phyloP scores from a whole-genome alignment of 2,797 vertebrate species.

The Pipistrellus nathusii region DNA sequence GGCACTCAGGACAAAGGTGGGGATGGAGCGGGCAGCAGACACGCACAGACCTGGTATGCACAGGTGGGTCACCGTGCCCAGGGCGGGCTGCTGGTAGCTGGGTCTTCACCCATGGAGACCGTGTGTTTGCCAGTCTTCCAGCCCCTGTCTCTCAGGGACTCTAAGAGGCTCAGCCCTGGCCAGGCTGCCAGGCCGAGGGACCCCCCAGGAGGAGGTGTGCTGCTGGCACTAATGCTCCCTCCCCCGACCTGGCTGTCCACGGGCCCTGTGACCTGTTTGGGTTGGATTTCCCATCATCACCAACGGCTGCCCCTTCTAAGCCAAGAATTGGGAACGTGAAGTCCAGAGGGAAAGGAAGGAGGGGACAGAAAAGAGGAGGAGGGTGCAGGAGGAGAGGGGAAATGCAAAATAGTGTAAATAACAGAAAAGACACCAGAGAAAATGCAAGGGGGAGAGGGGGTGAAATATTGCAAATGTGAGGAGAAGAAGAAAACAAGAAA shows the following conservation, averaged over 20 bases:
- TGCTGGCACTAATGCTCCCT: background rate
- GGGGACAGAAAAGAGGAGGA: background rate
- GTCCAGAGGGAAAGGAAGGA: background rate
- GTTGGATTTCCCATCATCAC: background rate
- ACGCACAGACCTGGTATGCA: background rate
- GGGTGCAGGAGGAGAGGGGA: fast-evolving
- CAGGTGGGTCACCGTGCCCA: fast-evolving
- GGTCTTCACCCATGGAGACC: no score
- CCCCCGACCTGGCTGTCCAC: background rate
- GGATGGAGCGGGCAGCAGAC: background rate
- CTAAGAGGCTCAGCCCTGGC: background rate
- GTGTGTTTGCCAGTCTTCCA: no score
- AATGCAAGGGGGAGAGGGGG: no score
- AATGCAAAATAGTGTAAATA: background rate
- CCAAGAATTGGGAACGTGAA: background rate
- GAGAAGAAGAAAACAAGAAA: background rate
- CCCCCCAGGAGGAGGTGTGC: background rate
- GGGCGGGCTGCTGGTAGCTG: background rate
- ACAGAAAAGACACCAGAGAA: background rate
- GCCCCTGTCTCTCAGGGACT: background rate
- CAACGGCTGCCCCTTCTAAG: background rate
- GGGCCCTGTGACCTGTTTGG: background rate
- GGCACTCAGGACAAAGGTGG: background rate
- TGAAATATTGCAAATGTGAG: background rate
- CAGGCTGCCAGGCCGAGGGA: background rate